These are phyloP conservation scores for Tanypteryx hageni DNA, from an alignment of 2,888 invertebrate species.

Conservation along the genomic window DNA sequence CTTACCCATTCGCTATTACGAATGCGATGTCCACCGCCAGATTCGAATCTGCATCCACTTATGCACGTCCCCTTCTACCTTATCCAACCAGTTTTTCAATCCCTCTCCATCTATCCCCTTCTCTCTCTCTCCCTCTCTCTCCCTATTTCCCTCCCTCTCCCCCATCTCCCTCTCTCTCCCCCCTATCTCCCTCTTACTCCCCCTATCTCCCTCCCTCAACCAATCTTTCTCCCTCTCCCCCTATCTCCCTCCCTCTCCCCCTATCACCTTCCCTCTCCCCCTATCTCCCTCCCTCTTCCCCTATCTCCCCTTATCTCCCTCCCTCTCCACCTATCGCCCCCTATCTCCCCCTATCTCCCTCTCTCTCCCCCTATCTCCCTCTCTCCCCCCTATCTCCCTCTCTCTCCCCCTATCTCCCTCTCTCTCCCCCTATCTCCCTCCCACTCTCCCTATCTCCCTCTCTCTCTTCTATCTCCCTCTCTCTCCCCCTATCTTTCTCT, in stretches of 20 bases:
- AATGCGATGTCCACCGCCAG: conserved; percentile 35
- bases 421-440: neutral
- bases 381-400: neutral
- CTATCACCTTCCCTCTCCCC: neutral
- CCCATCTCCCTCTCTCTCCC: neutral
- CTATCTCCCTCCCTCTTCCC: too few species aligned
- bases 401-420: too few species aligned
- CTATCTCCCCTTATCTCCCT: neutral
- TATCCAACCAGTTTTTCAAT: too few species aligned
- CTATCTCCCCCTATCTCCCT: neutral
- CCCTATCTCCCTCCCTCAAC: neutral
- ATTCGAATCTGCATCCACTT: conserved; percentile 43
- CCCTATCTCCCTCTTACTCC: neutral
- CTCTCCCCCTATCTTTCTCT: neutral
- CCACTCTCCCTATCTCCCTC: neutral
- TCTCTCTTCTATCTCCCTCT: too few species aligned
- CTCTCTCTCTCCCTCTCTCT: neutral
- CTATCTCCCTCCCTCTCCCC: neutral
- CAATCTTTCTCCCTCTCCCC: neutral
- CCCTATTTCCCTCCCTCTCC: neutral
- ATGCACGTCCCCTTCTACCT: neutral
- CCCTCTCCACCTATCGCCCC: too few species aligned
- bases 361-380: neutral
- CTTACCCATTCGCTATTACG: conserved; percentile 24
- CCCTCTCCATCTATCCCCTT: neutral